Percentiles rank a stretch among this genome's conserved stretches.
Conservation (phyloP, 2,888 invertebrate genomes). For the Esperia sulphurella region DNA sequence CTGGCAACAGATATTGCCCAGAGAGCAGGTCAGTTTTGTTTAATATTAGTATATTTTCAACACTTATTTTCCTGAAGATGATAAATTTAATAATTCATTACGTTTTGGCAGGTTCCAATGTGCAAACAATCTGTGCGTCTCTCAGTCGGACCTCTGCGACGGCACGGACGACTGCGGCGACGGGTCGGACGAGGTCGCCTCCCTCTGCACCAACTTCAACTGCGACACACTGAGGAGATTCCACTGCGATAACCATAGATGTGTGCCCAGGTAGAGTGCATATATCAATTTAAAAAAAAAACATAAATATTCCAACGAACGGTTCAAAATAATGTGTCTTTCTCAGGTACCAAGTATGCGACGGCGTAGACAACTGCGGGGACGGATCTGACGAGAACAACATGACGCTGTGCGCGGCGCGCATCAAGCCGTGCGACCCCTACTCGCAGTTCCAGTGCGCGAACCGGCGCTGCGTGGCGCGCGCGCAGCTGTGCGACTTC, state of each 20-base stretch:
- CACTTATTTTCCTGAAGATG: no score
- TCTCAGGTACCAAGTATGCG: slow-evolving; percentile 88
- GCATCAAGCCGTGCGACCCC: slow-evolving; percentile 86
- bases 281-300: not conserved
- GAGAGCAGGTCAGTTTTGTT: slow-evolving; percentile 77
- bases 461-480: slow-evolving; percentile 90
- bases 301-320: not conserved
- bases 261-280: slow-evolving; percentile 82
- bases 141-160: slow-evolving; percentile 93
- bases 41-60: no score
- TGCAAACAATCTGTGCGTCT: slow-evolving; percentile 94
- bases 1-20: slow-evolving; percentile 93
- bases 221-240: slow-evolving; percentile 91
- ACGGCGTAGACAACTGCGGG: slow-evolving; percentile 95
- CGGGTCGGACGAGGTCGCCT: slow-evolving; percentile 90
- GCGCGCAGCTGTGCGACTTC: slow-evolving; percentile 90
- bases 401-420: slow-evolving; percentile 91
- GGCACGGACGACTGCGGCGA: slow-evolving; percentile 97
- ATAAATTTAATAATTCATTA: no score
- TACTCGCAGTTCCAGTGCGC: slow-evolving; percentile 92
- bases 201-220: slow-evolving; percentile 90
- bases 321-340: not conserved
- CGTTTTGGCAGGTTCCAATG: slow-evolving; percentile 87
- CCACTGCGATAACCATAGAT: slow-evolving; percentile 94
- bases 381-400: slow-evolving; percentile 98